phyloP scores from a whole-genome alignment of 2,888 invertebrate genomes.

The Eucera pruinosa region DNA sequence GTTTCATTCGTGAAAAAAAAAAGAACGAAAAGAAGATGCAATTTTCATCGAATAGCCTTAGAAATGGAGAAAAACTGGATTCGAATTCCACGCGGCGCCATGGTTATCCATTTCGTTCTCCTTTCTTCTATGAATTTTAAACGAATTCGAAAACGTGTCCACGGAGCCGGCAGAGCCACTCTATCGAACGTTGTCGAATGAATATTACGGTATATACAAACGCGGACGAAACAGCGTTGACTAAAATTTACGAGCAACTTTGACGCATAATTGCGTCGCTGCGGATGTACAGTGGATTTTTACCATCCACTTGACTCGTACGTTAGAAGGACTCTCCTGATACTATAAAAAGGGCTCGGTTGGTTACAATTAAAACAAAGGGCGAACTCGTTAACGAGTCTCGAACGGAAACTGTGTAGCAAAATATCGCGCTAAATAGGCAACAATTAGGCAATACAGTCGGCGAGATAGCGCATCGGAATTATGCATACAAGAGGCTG shows the following conservation, averaged over 20 bases:
- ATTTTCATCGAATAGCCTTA: background rate
- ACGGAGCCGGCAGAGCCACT: background rate
- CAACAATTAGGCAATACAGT: slow-evolving; percentile 28
- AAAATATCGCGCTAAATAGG: slow-evolving; percentile 13
- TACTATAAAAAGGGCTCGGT: too few species aligned
- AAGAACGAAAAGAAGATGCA: slow-evolving; percentile 9
- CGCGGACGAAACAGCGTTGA: background rate
- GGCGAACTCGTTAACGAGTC: background rate
- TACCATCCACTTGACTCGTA: too few species aligned
- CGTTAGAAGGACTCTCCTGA: too few species aligned
- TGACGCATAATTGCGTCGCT: background rate
- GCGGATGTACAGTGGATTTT: background rate
- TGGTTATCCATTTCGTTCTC: background rate
- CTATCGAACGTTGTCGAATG: too few species aligned
- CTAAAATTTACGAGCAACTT: slow-evolving; percentile 1
- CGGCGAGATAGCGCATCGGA: background rate
- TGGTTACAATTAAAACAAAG: background rate
- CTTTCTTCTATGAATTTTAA: slow-evolving; percentile 44
- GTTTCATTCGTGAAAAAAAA: too few species aligned
- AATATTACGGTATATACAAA: background rate
- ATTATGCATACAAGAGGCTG: slow-evolving; percentile 14
- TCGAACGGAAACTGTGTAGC: background rate
- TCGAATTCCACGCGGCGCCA: background rate
- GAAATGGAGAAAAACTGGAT: background rate
- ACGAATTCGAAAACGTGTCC: slow-evolving; percentile 10